phyloP scores from a whole-genome alignment of 2,113 vertebrate genomes.

The Pitta sordida region DNA sequence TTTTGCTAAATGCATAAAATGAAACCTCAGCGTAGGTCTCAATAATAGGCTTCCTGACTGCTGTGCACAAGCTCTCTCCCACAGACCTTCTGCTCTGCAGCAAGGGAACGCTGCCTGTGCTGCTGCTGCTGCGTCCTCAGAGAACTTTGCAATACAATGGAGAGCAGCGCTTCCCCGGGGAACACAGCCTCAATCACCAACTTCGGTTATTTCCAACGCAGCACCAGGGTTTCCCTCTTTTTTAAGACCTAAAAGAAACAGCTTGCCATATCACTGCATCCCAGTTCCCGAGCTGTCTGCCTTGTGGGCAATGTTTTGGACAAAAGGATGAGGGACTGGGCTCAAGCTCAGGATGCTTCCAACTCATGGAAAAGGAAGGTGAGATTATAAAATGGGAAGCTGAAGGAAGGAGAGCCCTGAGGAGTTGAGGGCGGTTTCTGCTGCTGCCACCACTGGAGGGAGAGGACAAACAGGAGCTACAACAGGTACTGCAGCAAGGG shows the following conservation, averaged over 20 bases:
- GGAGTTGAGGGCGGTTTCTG: not conserved
- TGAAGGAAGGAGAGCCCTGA: not conserved
- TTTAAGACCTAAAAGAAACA: not conserved
- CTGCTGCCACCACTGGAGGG: rapidly evolving
- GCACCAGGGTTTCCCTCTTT: not conserved
- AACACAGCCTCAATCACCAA: not conserved
- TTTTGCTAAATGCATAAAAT: slow-evolving; percentile 49
- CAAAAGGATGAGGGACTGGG: not conserved
- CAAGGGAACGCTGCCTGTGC: not conserved
- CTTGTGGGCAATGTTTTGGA: not conserved
- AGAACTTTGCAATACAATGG: not conserved
- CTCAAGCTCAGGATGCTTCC: not conserved
- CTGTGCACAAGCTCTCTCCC: slow-evolving; percentile 30
- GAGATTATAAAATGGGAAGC: not conserved
- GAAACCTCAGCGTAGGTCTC: slow-evolving; percentile 48
- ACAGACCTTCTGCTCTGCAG: slow-evolving; percentile 49
- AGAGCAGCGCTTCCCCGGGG: not conserved
- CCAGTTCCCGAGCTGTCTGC: not conserved
- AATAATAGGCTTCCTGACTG: not conserved
- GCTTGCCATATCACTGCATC: rapidly evolving
- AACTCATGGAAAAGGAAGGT: not conserved
- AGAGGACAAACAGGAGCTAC: not conserved
- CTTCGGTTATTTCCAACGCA: not conserved
- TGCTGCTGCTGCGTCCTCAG: not conserved
- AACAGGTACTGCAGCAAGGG: not conserved